Evolutionary conservation across 2,888 invertebrate species (phyloP).

Genomic region (Thera obeliscata): DNA sequence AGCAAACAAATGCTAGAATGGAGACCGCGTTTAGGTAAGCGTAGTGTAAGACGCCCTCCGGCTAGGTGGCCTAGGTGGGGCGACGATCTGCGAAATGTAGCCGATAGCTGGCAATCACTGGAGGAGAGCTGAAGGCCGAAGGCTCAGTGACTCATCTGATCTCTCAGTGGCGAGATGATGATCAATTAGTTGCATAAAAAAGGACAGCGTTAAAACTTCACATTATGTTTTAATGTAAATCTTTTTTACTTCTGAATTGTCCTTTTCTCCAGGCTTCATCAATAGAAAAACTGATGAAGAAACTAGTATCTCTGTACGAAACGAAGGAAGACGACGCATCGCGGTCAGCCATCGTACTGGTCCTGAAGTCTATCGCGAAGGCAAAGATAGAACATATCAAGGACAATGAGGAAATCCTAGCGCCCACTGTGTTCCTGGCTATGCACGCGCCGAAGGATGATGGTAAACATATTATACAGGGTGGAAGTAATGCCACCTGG

Average conservation of each 20-base stretch:
- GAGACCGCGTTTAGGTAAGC: too few relatives aligned
- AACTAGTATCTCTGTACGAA: slow-evolving; percentile 82
- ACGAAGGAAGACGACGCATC: slow-evolving; percentile 88
- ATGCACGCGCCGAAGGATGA: slow-evolving; percentile 93
- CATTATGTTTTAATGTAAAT: too few relatives aligned
- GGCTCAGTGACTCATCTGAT: too few relatives aligned
- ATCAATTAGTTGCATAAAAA: too few relatives aligned
- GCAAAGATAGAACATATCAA: slow-evolving; percentile 93
- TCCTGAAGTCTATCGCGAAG: slow-evolving; percentile 91
- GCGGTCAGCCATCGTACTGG: slow-evolving; percentile 89
- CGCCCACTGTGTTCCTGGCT: slow-evolving; percentile 94
- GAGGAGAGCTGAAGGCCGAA: too few relatives aligned
- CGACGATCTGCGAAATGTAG: too few relatives aligned
- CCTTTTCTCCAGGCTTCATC: slow-evolving; percentile 68
- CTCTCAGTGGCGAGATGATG: too few relatives aligned
- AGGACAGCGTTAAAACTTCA: too few relatives aligned
- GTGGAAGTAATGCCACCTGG: background rate
- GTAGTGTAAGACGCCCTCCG: too few relatives aligned
- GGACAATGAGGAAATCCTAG: slow-evolving; percentile 88
- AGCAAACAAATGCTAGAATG: too few relatives aligned
- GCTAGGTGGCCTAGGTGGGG: too few relatives aligned
- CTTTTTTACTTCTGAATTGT: background rate
- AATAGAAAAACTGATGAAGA: slow-evolving; percentile 83
- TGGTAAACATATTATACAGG: slow-evolving; percentile 54
- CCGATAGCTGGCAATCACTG: too few relatives aligned